Evolutionary conservation across 2,888 invertebrate genomes (phyloP).

Genomic region (Cylloceria caligata): DNA sequence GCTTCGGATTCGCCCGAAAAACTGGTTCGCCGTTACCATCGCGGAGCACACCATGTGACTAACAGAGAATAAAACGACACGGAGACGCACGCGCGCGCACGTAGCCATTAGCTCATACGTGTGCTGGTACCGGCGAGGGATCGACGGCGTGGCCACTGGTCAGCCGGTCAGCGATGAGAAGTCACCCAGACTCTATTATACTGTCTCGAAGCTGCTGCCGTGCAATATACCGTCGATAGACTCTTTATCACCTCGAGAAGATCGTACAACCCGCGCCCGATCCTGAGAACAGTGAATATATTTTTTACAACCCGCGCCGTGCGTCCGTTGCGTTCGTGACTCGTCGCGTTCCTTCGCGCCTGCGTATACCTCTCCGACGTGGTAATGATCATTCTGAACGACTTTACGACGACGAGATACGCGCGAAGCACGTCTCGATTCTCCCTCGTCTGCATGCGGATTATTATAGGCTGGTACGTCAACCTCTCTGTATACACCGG

Average conservation of each 20-base stretch:
- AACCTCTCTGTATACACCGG: not conserved
- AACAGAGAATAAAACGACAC: conserved; percentile 17
- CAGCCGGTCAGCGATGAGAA: conserved; percentile 19
- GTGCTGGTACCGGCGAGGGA: conserved; percentile 1
- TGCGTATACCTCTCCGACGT: conserved; percentile 43
- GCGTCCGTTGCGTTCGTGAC: conserved; percentile 40
- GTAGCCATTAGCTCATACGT: conserved; percentile 1
- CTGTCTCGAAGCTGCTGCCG: conserved; percentile 34
- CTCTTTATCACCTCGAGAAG: conserved; percentile 60
- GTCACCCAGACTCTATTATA: conserved; percentile 43
- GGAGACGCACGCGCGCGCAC: not conserved
- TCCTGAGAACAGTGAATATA: conserved; percentile 56
- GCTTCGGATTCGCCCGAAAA: conserved; percentile 38
- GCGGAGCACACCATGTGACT: conserved; percentile 7
- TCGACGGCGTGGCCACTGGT: conserved; percentile 3
- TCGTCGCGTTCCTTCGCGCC: conserved; percentile 49
- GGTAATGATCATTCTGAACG: conserved; percentile 64
- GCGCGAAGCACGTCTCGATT: conserved; percentile 5
- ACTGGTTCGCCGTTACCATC: conserved; percentile 52
- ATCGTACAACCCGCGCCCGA: conserved; percentile 53
- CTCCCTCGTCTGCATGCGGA: not conserved
- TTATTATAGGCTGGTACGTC: conserved; percentile 1
- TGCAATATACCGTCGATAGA: conserved; percentile 54
- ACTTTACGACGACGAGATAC: conserved; percentile 58
- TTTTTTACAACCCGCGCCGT: conserved; percentile 39